Percentiles rank a stretch among this genome's conserved stretches.
Evolutionary conservation across 2,113 vertebrate species (phyloP).

Genomic region (Eulemur macaco): DNA sequence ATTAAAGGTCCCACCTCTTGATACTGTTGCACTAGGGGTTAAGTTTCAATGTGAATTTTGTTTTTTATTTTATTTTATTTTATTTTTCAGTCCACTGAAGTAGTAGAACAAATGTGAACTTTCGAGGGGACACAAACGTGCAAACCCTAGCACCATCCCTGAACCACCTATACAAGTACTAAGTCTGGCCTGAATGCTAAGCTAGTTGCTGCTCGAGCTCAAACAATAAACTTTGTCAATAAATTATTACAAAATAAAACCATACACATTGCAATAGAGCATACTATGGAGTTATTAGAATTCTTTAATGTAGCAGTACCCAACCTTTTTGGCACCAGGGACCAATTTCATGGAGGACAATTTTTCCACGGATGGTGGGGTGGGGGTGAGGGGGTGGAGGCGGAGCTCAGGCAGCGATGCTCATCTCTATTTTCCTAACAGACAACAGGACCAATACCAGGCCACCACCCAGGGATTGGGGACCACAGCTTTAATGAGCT

Average conservation of each 20-base stretch:
- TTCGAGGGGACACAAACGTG: not conserved
- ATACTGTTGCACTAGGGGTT: not conserved
- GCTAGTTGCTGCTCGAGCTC: not conserved
- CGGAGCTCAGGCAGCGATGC: no score
- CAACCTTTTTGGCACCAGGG: no score
- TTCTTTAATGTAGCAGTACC: not conserved
- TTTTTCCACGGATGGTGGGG: no score
- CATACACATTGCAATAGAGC: not conserved
- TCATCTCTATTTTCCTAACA: no score
- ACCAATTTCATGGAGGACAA: no score
- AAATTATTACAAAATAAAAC: constrained; percentile 4
- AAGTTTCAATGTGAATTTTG: not conserved
- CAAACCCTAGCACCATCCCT: not conserved
- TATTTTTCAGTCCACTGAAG: no score
- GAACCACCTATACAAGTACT: not conserved
- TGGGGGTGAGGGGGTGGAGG: no score
- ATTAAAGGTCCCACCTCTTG: not conserved
- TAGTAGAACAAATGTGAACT: not conserved
- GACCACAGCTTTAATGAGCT: not conserved
- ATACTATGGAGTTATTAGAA: not conserved
- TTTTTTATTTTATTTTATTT: no score
- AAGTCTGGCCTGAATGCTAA: not conserved
- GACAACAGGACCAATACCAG: no score
- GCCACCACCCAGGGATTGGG: no score
- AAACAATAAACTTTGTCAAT: not conserved